A percentile compares a stretch with the other conserved stretches of the same genome.
phyloP scores from a whole-genome alignment of 2,888 invertebrate species.

The Silvanus unidentatus region DNA sequence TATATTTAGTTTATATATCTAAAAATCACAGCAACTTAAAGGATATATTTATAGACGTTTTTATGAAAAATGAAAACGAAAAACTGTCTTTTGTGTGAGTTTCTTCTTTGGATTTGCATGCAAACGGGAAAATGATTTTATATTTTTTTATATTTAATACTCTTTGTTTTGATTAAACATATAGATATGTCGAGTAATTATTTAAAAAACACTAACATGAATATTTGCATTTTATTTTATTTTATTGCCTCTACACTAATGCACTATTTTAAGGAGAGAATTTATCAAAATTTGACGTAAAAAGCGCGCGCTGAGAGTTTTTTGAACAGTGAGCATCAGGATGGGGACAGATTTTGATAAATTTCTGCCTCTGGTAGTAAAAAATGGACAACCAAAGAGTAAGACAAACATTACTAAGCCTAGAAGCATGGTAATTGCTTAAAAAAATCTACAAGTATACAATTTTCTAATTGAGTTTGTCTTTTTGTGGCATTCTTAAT shows the following conservation, averaged over 20 bases:
- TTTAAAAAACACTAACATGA: constrained; percentile 23
- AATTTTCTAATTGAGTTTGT: constrained; percentile 1
- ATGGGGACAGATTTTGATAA: constrained; percentile 16
- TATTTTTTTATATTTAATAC: no score
- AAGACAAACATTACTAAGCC: constrained; percentile 15
- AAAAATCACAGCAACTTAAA: no score
- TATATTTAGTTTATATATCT: no score
- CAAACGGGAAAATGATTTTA: no score
- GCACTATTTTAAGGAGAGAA: constrained; percentile 14
- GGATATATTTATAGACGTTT: no score
- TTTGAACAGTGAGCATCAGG: no score
- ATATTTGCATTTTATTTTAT: constrained; percentile 19
- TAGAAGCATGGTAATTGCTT: constrained; percentile 24
- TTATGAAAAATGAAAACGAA: no score
- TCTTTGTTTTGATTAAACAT: constrained; percentile 13
- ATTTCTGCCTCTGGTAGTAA: constrained; percentile 7
- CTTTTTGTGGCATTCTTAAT: constrained; percentile 3
- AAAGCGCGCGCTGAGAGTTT: background rate
- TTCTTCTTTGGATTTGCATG: no score
- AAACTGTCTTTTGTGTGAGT: no score
- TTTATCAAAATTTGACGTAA: constrained; percentile 13
- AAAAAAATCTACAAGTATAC: constrained; percentile 5
- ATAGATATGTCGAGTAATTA: constrained; percentile 27
- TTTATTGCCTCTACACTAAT: constrained; percentile 32
- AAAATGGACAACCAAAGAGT: constrained; percentile 11